phyloP scores from a whole-genome alignment of 92 coral and sea anemone genomes.

The Pocillopora grandis region DNA sequence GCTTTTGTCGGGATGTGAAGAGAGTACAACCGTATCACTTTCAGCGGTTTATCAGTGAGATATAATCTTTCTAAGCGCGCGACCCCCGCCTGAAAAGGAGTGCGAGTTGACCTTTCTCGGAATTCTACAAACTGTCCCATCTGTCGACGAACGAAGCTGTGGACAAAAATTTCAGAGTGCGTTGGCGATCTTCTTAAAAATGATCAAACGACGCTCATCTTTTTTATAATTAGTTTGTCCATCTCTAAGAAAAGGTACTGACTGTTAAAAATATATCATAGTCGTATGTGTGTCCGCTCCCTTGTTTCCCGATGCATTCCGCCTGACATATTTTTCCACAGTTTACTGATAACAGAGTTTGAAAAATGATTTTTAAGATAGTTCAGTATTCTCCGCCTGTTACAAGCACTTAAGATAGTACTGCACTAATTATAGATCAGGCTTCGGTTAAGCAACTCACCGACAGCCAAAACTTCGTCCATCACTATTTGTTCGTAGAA shows the following conservation, averaged over 20 bases:
- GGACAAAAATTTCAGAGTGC: conserved; percentile 1
- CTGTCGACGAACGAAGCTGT: conserved; percentile 24
- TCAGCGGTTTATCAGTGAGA: conserved; percentile 28
- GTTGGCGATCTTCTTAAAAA: not conserved
- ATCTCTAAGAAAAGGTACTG: not conserved
- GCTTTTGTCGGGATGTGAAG: conserved; percentile 22
- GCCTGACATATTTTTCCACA: not conserved
- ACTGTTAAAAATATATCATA: not conserved
- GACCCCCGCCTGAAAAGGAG: conserved; percentile 13
- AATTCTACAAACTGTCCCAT: not conserved
- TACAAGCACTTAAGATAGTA: conserved; percentile 15
- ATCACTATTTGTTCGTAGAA: not conserved
- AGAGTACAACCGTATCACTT: conserved; percentile 33
- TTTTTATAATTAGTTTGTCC: not conserved
- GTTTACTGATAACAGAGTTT: conserved; percentile 12
- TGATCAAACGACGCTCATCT: not conserved
- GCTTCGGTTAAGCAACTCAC: not conserved
- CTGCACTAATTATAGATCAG: not conserved
- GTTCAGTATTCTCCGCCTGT: conserved; percentile 4
- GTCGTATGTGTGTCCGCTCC: not conserved
- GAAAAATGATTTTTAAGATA: conserved; percentile 9
- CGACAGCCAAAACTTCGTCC: not conserved
- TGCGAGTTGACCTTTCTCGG: conserved; percentile 6
- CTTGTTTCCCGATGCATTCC: not conserved
- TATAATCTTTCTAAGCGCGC: conserved; percentile 12